Evolutionary conservation across 2,888 invertebrate genomes (phyloP).

Genomic region (Shargacucullia verbasci): DNA sequence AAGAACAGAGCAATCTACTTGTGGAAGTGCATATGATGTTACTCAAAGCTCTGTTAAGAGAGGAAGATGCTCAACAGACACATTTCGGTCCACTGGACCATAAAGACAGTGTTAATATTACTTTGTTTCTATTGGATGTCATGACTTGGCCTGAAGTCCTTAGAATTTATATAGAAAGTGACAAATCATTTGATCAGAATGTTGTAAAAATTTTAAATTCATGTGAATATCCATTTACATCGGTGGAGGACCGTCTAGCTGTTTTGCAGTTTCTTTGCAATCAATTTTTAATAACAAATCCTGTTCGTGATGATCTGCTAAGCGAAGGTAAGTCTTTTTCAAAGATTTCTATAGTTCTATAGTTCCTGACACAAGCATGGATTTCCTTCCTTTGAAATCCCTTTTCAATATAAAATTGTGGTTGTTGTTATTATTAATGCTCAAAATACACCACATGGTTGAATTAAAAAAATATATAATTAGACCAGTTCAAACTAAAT

Average conservation of each 20-base stretch:
- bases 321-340: constrained; percentile 93
- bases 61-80: constrained; percentile 98
- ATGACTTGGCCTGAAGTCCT: constrained; percentile 99
- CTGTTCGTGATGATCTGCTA: constrained; percentile 97
- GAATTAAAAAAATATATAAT: too few species aligned
- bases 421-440: too few species aligned
- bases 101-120: constrained; percentile 98
- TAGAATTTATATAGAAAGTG: constrained; percentile 97
- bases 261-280: constrained; percentile 97
- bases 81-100: constrained; percentile 99
- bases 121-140: constrained; percentile 97
- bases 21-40: constrained; percentile 98
- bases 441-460: too few species aligned
- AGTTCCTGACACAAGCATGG: too few species aligned
- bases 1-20: constrained; percentile 97
- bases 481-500: too few species aligned
- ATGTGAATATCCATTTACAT: constrained; percentile 96
- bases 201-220: constrained; percentile 92
- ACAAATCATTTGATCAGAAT: constrained; percentile 93
- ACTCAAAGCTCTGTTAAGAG: constrained; percentile 95
- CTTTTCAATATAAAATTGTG: too few species aligned
- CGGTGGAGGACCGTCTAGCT: constrained; percentile 93
- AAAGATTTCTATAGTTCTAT: too few species aligned
- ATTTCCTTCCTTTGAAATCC: too few species aligned
- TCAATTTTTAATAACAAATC: constrained; percentile 97